Evolutionary conservation across 2,113 vertebrate genomes (phyloP), one percentile per base, ranked within the genome.

Genomic region (Amphiprion percula): DNA sequence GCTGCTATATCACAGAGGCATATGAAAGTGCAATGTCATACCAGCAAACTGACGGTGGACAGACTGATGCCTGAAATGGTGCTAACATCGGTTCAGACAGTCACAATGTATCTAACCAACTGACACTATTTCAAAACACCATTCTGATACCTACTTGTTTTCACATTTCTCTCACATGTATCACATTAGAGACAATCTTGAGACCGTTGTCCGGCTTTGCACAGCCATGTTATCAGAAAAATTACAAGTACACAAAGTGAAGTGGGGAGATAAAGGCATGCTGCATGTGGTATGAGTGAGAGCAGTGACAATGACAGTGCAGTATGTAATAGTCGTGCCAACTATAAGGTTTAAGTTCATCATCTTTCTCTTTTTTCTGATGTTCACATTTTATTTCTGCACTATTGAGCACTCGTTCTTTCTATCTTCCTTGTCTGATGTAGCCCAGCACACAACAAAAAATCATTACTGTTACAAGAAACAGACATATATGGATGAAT

Each of bases 71-170:
- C 19, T 33, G 33, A 75, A 26, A 58, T 23, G 52, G 23, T 47
- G 16, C 65, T 39, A 68, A 28, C 59, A 82, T 80, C 68, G 76
- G 59, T 60, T 74, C 24, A 52, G 30, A n/a, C 64, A 80, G 46
- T 73, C 65, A 63, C 63, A 68, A 49, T 68, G 62, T 39, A 24
- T 77, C 26, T 21, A 12, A 56, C 24, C 50, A 30, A 33, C 66
- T 72, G 53, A 71, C 65, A 55, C 59, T 19, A 39, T 58, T 62
- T 73, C 33, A 16, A 65, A 65, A 11, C 12, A 49, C 37, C 63
- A 15, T 14, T 28, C 49, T 46, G n/a, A 52, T 53, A 21, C 10
- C 16, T 24, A 8, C 26, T 39, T 52, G 39, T n/a, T 67, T 63
- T 37, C 30, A 55, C 21, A 60, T 50, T 66, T 33, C 23, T 44